Percentiles rank a stretch among this genome's conserved stretches.
Evolutionary conservation across 1,140 invertebrate species (phyloP).

Genomic region (Lordiphosa collinella): DNA sequence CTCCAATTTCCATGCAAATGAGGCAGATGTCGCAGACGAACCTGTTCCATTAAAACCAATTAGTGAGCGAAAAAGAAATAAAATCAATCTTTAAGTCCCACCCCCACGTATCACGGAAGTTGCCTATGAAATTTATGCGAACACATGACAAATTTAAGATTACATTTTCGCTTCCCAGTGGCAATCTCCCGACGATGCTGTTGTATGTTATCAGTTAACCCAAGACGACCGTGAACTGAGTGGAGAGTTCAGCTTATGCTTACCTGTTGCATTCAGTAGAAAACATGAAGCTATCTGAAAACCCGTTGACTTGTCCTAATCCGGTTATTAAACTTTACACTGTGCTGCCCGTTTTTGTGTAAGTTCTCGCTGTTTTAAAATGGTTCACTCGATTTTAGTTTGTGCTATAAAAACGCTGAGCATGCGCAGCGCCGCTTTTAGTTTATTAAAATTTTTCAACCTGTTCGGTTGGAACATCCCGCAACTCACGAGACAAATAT

Average conservation of each 20-base stretch:
- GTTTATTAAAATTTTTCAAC: conserved; percentile 45
- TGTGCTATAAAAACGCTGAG: conserved; percentile 48
- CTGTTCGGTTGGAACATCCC: conserved; percentile 23
- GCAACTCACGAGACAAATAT: background rate
- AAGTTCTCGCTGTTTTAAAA: conserved; percentile 34
- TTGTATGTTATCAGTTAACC: no score
- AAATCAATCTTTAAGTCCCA: conserved; percentile 41
- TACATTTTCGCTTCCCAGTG: conserved; percentile 35
- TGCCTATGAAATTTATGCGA: conserved; percentile 35
- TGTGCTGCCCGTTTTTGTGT: conserved; percentile 31
- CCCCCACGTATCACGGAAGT: conserved; percentile 29
- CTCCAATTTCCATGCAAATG: conserved; percentile 62
- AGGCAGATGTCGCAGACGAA: conserved; percentile 21
- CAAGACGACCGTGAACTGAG: conserved; percentile 31
- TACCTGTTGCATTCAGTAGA: conserved; percentile 22
- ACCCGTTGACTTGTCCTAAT: conserved; percentile 52
- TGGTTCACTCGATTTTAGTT: conserved; percentile 30
- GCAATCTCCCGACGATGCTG: conserved; percentile 6
- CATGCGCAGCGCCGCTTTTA: conserved; percentile 66
- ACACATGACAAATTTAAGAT: conserved; percentile 29
- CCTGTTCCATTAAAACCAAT: conserved; percentile 46
- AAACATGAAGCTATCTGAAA: conserved; percentile 18
- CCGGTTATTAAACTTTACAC: conserved; percentile 76
- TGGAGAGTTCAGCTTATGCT: conserved; percentile 25
- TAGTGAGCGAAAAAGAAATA: conserved; percentile 33